These are phyloP conservation scores for Alligator mississippiensis DNA, from an alignment of 2,113 vertebrate genomes.

Conservation along the genomic window DNA sequence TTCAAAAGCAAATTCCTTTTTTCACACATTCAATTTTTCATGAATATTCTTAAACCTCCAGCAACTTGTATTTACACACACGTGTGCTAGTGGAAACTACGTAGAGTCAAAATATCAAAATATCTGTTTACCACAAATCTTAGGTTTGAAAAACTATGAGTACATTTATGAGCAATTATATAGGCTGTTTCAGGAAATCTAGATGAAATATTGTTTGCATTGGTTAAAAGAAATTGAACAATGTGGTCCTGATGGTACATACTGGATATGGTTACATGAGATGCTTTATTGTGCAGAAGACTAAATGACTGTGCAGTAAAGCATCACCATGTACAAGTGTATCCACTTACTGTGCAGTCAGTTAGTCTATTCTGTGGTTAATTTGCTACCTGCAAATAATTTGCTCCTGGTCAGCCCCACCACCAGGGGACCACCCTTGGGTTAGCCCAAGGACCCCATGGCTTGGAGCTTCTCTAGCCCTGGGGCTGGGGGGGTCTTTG, in stretches of 20 bases:
- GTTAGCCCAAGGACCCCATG: too few species aligned
- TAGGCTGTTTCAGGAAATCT: conserved; percentile 1
- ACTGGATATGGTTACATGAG: background rate
- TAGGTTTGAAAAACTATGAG: background rate
- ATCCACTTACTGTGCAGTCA: too few species aligned
- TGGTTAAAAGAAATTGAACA: background rate
- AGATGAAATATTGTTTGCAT: conserved; percentile 1
- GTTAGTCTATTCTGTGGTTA: too few species aligned
- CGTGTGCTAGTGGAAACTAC: background rate
- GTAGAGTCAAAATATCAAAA: background rate
- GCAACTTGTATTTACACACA: background rate
- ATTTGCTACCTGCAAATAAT: too few species aligned
- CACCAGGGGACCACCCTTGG: too few species aligned
- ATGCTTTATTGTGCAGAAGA: too few species aligned
- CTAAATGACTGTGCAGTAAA: too few species aligned
- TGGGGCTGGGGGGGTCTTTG: too few species aligned
- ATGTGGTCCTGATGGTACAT: background rate
- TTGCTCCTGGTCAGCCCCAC: too few species aligned
- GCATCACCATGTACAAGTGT: too few species aligned
- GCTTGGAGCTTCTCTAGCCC: too few species aligned
- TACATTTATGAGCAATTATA: background rate
- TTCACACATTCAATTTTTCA: background rate
- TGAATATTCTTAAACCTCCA: background rate
- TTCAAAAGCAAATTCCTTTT: background rate
- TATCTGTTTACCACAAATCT: background rate